These are phyloP conservation scores for Acrobeloides nanus DNA, from an alignment of 2,888 invertebrate genomes.

Conservation along the genomic window DNA sequence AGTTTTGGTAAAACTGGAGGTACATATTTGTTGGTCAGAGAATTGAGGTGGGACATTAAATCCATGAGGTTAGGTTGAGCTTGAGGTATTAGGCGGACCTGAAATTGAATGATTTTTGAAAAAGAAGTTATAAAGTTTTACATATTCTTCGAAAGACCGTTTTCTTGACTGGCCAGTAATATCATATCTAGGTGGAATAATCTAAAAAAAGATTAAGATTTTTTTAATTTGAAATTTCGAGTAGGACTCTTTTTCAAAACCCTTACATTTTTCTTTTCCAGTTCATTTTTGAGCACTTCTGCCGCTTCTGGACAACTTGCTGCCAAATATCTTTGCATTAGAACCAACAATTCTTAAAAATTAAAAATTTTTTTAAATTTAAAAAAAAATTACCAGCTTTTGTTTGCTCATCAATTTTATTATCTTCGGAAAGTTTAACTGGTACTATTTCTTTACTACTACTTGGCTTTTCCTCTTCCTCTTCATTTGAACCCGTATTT, in stretches of 20 bases:
- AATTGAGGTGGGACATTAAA: constrained; percentile 11
- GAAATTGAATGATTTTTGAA: constrained; percentile 4
- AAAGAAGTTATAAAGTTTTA: constrained; percentile 11
- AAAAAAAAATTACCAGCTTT: no score
- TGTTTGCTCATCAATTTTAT: no score
- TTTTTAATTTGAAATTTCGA: no score
- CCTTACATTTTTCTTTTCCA: constrained; percentile 12
- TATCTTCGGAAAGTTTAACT: no score
- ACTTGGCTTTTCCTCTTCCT: no score
- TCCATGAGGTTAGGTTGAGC: constrained; percentile 6
- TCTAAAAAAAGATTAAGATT: constrained; percentile 12
- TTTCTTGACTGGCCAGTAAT: constrained; percentile 11
- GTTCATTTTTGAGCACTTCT: constrained; percentile 14
- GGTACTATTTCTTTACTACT: no score
- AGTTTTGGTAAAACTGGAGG: constrained; percentile 16
- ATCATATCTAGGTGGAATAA: constrained; percentile 20
- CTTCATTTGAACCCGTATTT: no score
- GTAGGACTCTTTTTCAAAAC: no score
- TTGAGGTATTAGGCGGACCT: constrained; percentile 6
- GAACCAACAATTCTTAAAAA: no score
- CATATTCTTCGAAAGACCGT: constrained; percentile 18
- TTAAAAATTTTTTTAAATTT: no score
- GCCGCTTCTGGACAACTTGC: no score
- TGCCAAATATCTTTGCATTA: no score
- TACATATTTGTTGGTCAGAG: constrained; percentile 9